Percentiles rank a stretch among this genome's conserved stretches.
Conservation (phyloP, 2,113 vertebrate species). For the Sitta europaea region DNA sequence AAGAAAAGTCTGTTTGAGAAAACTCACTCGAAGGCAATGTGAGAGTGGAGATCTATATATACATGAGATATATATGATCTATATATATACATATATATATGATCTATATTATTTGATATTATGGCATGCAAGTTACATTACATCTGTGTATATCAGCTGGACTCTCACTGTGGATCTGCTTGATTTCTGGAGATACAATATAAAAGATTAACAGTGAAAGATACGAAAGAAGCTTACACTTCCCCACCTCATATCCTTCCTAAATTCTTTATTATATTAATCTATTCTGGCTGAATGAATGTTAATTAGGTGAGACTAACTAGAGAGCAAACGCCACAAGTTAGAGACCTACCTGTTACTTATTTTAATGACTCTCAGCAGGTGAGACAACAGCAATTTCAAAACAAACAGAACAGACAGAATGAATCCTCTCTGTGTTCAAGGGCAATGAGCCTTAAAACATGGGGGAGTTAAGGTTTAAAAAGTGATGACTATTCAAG, state of each 20-base stretch:
- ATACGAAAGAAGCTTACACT: not conserved
- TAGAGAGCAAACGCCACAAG: not conserved
- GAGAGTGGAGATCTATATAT: not conserved
- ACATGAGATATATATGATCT: no score
- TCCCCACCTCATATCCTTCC: accelerated
- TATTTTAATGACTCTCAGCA: slow-evolving; percentile 1
- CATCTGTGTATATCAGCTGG: not conserved
- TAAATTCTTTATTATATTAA: not conserved
- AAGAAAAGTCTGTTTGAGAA: not conserved
- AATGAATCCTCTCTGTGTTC: not conserved
- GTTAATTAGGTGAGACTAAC: slow-evolving; percentile 6
- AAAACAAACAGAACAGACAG: slow-evolving; percentile 3
- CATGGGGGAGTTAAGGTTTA: not conserved
- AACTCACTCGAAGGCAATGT: not conserved
- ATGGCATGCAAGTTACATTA: not conserved
- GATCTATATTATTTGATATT: not conserved
- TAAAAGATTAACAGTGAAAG: not conserved
- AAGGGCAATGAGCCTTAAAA: slow-evolving; percentile 23
- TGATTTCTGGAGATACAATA: not conserved
- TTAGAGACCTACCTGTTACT: not conserved
- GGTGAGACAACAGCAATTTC: not conserved
- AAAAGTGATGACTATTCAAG: not conserved
- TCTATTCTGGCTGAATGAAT: not conserved
- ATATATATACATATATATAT: no score
- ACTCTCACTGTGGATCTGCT: not conserved